These are phyloP conservation scores for Neodontobutis hainanensis DNA, from an alignment of 2,113 vertebrate genomes.

Conservation along the genomic window DNA sequence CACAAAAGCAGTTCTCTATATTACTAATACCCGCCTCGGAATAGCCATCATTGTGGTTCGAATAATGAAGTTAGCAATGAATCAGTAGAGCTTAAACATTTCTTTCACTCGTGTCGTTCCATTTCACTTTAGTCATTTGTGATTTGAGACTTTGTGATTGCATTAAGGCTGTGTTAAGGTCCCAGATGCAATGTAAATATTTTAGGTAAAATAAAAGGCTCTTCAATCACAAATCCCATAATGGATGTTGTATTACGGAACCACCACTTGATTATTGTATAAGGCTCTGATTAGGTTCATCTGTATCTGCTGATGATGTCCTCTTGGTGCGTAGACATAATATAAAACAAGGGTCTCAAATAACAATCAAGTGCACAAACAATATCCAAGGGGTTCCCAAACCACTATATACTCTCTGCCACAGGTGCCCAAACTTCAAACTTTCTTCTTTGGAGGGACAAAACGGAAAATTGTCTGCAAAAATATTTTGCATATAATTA, in stretches of 20 bases:
- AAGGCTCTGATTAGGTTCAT: too few species aligned
- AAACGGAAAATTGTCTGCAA: too few species aligned
- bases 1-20: conserved; percentile 40
- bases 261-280: background rate
- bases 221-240: conserved; percentile 32
- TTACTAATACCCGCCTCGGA: conserved; percentile 18
- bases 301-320: background rate
- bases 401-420: background rate
- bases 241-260: conserved; percentile 3
- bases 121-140: conserved; percentile 51
- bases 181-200: conserved; percentile 30
- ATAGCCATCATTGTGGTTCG: conserved; percentile 47
- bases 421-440: too few species aligned
- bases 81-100: conserved; percentile 26
- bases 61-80: conserved; percentile 48
- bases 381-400: background rate
- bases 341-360: background rate
- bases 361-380: background rate
- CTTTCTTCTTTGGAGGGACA: too few species aligned
- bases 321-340: background rate
- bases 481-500: too few species aligned
- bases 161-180: conserved; percentile 34
- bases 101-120: conserved; percentile 23
- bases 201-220: conserved; percentile 30
- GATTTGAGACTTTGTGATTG: conserved; percentile 48